Evolutionary conservation across 2,797 vertebrate genomes (phyloP).

Genomic region (Melanotaenia nigrans): DNA sequence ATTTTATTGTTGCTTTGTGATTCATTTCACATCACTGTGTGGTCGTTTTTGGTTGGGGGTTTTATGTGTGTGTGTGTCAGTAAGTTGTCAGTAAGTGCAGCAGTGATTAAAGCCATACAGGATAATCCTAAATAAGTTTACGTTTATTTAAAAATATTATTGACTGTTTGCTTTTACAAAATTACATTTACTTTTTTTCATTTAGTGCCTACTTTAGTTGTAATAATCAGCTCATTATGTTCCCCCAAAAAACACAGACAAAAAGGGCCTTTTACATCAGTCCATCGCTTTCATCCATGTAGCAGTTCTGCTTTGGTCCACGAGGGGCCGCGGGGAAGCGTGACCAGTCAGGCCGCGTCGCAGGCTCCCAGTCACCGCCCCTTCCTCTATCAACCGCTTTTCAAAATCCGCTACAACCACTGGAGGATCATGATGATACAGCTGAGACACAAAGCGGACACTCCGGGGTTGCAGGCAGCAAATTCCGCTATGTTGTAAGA

Average conservation of each 20-base stretch:
- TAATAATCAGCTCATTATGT: not conserved
- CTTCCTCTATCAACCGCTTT: conserved; percentile 78
- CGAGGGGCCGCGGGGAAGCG: conserved; percentile 4
- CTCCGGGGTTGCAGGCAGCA: too few relatives aligned
- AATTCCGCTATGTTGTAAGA: not conserved
- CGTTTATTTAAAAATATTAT: too few relatives aligned
- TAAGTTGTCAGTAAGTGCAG: too few relatives aligned
- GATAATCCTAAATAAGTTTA: not conserved
- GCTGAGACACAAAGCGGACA: conserved; percentile 41
- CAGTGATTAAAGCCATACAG: too few relatives aligned
- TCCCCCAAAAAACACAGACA: too few relatives aligned
- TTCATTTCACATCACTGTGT: not conserved
- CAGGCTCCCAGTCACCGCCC: conserved; percentile 69
- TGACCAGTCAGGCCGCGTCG: not conserved
- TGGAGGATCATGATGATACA: conserved; percentile 36
- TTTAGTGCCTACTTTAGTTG: not conserved
- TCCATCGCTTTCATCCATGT: not conserved
- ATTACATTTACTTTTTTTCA: not conserved
- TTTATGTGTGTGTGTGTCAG: not conserved
- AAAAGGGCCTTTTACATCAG: not conserved
- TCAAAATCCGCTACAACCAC: conserved; percentile 75
- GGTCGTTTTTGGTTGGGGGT: not conserved
- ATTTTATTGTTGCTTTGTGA: not conserved
- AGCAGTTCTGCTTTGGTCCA: conserved; percentile 13
- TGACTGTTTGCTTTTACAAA: not conserved